Base-by-base conservation (phyloP, 92 coral and sea anemone genomes). In the Phymanthus crucifer region DNA sequence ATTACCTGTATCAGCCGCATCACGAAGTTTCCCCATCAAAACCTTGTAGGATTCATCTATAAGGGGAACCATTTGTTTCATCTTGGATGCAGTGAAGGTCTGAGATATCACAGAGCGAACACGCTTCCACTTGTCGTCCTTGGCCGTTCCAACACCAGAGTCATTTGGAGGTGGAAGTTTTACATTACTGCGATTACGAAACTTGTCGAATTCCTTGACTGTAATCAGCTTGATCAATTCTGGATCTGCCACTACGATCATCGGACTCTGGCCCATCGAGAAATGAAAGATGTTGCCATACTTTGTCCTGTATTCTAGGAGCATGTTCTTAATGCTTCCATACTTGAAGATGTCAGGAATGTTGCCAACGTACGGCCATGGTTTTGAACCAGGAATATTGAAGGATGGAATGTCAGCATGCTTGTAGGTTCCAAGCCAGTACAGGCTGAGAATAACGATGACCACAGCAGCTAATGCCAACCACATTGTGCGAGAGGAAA, bases 191-290 rank as follows among this genome's bases (percentile, higher is more conserved):
- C 93, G 90, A 68, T 89, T 89, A 26, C 86, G 76, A 77, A 89
- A 89, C 68, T 72, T 89, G 12, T 83, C 40, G 33, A 89, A 89
- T 33, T 89, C 93, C 66, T 86, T 89, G 31, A 89, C 93, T 72
- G 87, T 58, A 36, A 89, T 83, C 35, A 73, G 70, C 71, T 79
- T 86, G 38, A 89, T 50, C 36, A 86, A 71, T n/a, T 86, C 90
- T 9, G 92, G 92, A 70, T 89, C 92, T 21, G 87, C 83, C 58
- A 89, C 80, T 26, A 73, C 87, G 50, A 89, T 58, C 4, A 84
- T 32, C 3, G 86, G 72, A 61, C 56, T 16, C 61, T 83, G 84
- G 29, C 89, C 92, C 24, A 84, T 58, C 36, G 81, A 85, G 17
- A 85, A 11, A 17, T 81, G 47, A 43, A 76, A 89, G 29, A 89